Evolutionary conservation across 1,140 invertebrate species (phyloP), one percentile per base, ranked within the genome.

Genomic region (Bacillus rossius): DNA sequence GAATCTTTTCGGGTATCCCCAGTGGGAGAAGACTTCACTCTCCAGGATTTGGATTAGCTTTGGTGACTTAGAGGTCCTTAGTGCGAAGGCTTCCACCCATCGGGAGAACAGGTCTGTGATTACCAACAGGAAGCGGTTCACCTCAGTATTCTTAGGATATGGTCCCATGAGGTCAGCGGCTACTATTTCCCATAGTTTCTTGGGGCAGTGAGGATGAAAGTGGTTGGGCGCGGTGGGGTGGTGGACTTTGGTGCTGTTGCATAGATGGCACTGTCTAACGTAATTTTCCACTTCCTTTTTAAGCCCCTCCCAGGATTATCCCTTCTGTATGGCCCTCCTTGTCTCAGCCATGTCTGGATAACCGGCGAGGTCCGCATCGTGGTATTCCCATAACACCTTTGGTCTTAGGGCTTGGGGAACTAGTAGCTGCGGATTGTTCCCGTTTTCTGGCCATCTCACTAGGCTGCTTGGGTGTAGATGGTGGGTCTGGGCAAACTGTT

Each of bases 21-120:
- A 71, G 2, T 64, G 41, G 3, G 62, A 22, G 55, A 69, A 69
- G 2, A 70, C 45, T 17, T 69, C 65, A 5, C 57, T 47, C 16
- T 67, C 61, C 10, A 66, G 19, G 13, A 48, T 50, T 7, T 34
- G 20, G 2, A 56, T 54, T 14, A 67, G 65, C 26, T 19, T 45
- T 2, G 48, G 20, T n/a, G 57, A 54, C 23, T 45, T 59, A 0
- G 62, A 45, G 41, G 47, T 56, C 8, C 57, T 19, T 0, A 71
- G 14, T 1, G 61, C 22, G 49, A 65, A 64, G 0, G 64, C 54
- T 40, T 67, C 66, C 4, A 61, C 55, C 65, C 63, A 68, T 22
- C 62, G 53, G 1, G 60, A 57, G 19, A 67, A 68, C 16, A 67
- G 45, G 55, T 68, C 66, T 2, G 58, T 59, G 1, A 64, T 59